Percentiles rank a stretch among this genome's conserved stretches.
Evolutionary conservation across 1,140 invertebrate genomes (phyloP).

Genomic region (Sinonovacula constricta): DNA sequence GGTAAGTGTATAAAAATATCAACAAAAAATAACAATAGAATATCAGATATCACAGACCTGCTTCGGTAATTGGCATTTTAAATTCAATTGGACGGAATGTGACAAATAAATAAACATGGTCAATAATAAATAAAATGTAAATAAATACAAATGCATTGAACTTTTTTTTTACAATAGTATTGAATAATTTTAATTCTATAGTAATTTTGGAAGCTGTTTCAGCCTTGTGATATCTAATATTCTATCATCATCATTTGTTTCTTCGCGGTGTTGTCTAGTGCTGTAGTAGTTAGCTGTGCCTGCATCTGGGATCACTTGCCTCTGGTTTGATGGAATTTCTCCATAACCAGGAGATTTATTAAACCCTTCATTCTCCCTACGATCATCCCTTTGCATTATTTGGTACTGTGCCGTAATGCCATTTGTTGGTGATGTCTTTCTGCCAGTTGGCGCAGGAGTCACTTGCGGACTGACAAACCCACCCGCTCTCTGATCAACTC

Average conservation of each 20-base stretch:
- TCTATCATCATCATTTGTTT: slow-evolving; percentile 59
- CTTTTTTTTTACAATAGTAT: neutral
- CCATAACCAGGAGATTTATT: neutral
- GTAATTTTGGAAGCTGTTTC: slow-evolving; percentile 73
- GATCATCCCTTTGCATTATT: neutral
- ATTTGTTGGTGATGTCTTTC: slow-evolving; percentile 29
- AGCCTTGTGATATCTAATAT: slow-evolving; percentile 73
- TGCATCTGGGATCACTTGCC: neutral
- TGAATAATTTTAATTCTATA: slow-evolving; percentile 53
- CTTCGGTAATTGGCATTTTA: too few species aligned
- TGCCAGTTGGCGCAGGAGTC: slow-evolving; percentile 24
- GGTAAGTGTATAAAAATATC: slow-evolving; percentile 12
- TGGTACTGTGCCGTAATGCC: neutral
- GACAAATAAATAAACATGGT: too few species aligned
- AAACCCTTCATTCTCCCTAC: slow-evolving; percentile 10
- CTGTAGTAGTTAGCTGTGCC: slow-evolving; percentile 20
- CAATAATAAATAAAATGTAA: too few species aligned
- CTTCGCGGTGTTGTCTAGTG: slow-evolving; percentile 14
- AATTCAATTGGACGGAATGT: too few species aligned
- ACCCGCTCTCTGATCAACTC: slow-evolving; percentile 13
- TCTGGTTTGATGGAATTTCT: slow-evolving; percentile 13
- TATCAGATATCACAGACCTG: slow-evolving; percentile 53
- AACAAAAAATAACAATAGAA: slow-evolving; percentile 40
- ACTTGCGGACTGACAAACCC: slow-evolving; percentile 34
- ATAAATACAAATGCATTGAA: neutral